Evolutionary conservation across 2,888 invertebrate genomes (phyloP).

Genomic region (Amphipoea oculea): DNA sequence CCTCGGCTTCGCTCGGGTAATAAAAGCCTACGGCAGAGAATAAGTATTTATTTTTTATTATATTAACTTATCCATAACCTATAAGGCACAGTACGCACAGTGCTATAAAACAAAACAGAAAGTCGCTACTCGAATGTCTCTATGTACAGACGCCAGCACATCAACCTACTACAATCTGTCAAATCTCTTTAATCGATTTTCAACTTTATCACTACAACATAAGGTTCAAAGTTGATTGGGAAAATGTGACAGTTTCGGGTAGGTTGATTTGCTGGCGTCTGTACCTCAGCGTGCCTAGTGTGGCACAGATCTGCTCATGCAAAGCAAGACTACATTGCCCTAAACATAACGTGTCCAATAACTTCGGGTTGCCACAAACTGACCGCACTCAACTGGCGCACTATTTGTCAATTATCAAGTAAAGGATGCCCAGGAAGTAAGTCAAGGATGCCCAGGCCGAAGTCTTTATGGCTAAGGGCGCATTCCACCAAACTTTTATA

Average conservation of each 20-base stretch:
- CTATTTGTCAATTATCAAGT: neutral
- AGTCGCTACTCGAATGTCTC: neutral
- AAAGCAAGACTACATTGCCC: neutral
- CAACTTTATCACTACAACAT: too few species aligned
- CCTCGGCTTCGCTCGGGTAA: neutral
- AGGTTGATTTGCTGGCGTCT: too few species aligned
- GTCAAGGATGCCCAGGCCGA: neutral
- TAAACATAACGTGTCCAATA: neutral
- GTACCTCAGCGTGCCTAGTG: neutral
- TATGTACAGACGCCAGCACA: too few species aligned
- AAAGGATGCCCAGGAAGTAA: too few species aligned
- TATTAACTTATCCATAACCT: neutral
- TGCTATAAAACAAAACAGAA: neutral
- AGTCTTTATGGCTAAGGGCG: neutral
- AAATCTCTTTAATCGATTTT: too few species aligned
- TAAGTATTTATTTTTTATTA: neutral
- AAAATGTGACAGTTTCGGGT: too few species aligned
- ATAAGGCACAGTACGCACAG: neutral
- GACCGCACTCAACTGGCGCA: too few species aligned
- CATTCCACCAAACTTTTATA: too few species aligned
- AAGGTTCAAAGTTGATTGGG: too few species aligned
- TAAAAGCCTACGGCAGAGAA: neutral
- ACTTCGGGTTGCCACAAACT: neutral
- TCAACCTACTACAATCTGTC: too few species aligned
- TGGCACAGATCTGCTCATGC: too few species aligned